phyloP scores from a whole-genome alignment of 2,888 invertebrate species.

The Dasypolia templi region DNA sequence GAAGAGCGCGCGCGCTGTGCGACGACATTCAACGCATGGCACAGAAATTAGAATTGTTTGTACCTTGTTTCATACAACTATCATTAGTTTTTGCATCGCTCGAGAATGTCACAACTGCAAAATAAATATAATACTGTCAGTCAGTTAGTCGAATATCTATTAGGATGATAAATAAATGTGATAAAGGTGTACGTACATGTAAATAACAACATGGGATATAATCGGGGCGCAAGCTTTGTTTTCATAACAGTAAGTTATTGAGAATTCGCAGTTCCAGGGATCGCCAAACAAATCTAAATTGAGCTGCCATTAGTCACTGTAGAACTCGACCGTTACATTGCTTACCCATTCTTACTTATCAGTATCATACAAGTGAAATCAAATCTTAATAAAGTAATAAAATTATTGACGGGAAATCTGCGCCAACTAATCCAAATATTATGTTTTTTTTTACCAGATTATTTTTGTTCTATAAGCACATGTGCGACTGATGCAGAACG shows the following conservation, averaged over 20 bases:
- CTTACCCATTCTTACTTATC: background rate
- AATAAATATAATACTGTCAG: slow-evolving; percentile 75
- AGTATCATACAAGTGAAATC: background rate
- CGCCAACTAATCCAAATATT: background rate
- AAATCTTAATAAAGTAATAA: background rate
- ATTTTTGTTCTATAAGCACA: background rate
- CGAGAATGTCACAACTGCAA: slow-evolving; percentile 88
- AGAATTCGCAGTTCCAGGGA: background rate
- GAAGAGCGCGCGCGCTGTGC: slow-evolving; percentile 47
- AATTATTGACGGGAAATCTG: background rate
- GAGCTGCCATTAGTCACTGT: background rate
- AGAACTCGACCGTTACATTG: background rate
- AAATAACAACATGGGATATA: slow-evolving; percentile 29
- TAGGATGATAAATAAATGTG: slow-evolving; percentile 22
- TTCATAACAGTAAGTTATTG: slow-evolving; percentile 17
- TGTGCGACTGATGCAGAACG: background rate
- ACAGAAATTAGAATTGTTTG: slow-evolving; percentile 63
- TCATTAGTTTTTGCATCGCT: slow-evolving; percentile 82
- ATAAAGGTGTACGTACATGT: slow-evolving; percentile 10
- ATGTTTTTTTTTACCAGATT: background rate
- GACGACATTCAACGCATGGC: slow-evolving; percentile 64
- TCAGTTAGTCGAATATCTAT: slow-evolving; percentile 63
- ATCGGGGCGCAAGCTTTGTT: slow-evolving; percentile 24
- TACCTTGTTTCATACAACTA: slow-evolving; percentile 83
- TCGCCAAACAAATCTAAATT: slow-evolving; percentile 1